These are phyloP conservation scores for Drosophila recens DNA, from an alignment of 2,888 invertebrate genomes.

Conservation along the genomic window DNA sequence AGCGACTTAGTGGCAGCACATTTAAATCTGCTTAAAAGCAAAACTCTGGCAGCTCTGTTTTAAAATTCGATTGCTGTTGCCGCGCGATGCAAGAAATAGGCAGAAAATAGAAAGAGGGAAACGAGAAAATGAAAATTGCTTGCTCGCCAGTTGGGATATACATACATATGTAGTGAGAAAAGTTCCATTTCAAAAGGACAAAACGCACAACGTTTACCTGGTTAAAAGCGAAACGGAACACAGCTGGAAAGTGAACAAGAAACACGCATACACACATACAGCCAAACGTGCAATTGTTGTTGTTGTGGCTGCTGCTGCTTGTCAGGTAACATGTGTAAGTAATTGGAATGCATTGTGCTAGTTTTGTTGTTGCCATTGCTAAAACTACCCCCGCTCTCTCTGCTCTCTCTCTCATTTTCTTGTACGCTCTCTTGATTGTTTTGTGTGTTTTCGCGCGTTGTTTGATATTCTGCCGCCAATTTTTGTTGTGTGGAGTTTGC, in stretches of 20 bases:
- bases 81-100: slow-evolving; percentile 35
- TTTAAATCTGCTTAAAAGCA: neutral
- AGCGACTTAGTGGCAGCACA: slow-evolving; percentile 20
- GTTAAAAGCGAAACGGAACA: neutral
- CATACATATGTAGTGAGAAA: slow-evolving; percentile 3
- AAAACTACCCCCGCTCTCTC: slow-evolving; percentile 56
- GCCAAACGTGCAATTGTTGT: neutral
- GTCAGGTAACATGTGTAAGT: slow-evolving; percentile 64
- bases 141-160: slow-evolving; percentile 47
- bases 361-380: slow-evolving; percentile 30
- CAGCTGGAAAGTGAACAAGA: slow-evolving; percentile 9
- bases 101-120: slow-evolving; percentile 9
- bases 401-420: slow-evolving; percentile 2
- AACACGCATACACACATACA: no score
- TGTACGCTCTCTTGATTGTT: neutral
- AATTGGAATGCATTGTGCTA: slow-evolving; percentile 63
- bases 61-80: slow-evolving; percentile 26
- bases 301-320: neutral
- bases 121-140: slow-evolving; percentile 31
- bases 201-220: slow-evolving; percentile 32
- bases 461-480: slow-evolving; percentile 70
- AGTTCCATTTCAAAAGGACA: slow-evolving; percentile 31
- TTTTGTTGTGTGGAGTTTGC: slow-evolving; percentile 32
- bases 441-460: slow-evolving; percentile 48
- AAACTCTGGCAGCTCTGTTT: slow-evolving; percentile 39